Evolutionary conservation across 2,797 vertebrate genomes (phyloP).

Genomic region (Remorina albescens): DNA sequence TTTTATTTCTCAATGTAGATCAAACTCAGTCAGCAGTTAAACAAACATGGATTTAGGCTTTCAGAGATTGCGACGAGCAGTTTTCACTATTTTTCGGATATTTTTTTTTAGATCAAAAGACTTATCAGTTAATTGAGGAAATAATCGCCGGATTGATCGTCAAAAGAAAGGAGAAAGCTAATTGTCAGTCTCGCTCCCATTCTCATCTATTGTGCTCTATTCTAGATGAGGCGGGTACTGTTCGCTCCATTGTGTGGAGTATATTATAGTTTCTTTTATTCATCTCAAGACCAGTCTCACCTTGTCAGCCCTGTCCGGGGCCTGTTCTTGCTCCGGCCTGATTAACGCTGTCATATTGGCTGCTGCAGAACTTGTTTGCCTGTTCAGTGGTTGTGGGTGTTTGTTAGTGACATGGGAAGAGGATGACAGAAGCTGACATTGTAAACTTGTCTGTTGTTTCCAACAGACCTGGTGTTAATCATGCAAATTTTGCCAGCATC

Average conservation of each 20-base stretch:
- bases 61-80: background rate
- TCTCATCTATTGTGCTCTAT: background rate
- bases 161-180: background rate
- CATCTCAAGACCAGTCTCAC: background rate
- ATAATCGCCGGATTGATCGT: background rate
- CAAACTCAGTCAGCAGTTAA: background rate
- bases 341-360: slow-evolving; percentile 20
- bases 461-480: slow-evolving; percentile 49
- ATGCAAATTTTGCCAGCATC: slow-evolving; percentile 50
- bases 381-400: slow-evolving; percentile 27
- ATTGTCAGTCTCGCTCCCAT: background rate
- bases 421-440: slow-evolving; percentile 52
- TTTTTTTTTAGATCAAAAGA: background rate
- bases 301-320: background rate
- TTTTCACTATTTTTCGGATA: background rate
- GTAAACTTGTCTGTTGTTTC: slow-evolving; percentile 49
- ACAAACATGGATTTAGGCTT: background rate
- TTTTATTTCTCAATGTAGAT: background rate
- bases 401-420: slow-evolving; percentile 43
- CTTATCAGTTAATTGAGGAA: too few species aligned
- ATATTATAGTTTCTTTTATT: background rate
- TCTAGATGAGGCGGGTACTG: background rate
- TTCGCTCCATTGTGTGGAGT: background rate
- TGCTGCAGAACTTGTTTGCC: slow-evolving; percentile 14
- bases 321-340: background rate